Evolutionary conservation across 2,113 vertebrate species (phyloP), one percentile per base, ranked within the genome.

Genomic region (Probosciger aterrimus): DNA sequence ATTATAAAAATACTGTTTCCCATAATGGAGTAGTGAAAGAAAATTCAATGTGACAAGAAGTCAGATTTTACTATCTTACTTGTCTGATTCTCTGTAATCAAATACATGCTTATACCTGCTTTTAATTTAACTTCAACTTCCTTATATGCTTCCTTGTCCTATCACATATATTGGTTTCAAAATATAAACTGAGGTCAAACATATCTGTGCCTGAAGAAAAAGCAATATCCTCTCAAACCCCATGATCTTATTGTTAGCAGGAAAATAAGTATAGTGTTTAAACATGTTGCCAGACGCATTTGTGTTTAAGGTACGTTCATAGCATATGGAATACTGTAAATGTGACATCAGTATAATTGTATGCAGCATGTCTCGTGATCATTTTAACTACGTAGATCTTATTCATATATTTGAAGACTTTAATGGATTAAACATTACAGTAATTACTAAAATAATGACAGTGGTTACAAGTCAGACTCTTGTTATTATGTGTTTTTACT

Each of bases 21-120:
- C 55, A 67, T 97, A 97, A 95, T 60, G 13, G 64, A 93, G 37
- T 49, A 86, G 92, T 82, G 92, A 96, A 97, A 96, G 91, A 96
- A 97, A 97, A 97, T 95, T 96, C 95, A 92, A 4, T 96, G 93
- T 95, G 93, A 97, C 86, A 83, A 92, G 96, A 97, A 96, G 91
- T 97, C 92, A 97, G 80, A 94, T 97, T 97, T 96, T 96, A 96
- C 94, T 90, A 12, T 92, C 83, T 90, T 94, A 77, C 69, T 97
- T 71, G 93, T 96, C 92, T 94, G 93, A 96, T 94, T 97, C 93
- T 95, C 89, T 44, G 5, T 97, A 97, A 98, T 97, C 97, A 98
- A 98, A 92, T 97, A 76, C 97, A 97, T 94, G 96, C 96, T 97
- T 96, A 94, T 98, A 96, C 96, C 96, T 98, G 97, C 96, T 97